These are phyloP conservation scores for Chrysolina haemoptera DNA, from an alignment of 2,888 invertebrate species.

Conservation along the genomic window DNA sequence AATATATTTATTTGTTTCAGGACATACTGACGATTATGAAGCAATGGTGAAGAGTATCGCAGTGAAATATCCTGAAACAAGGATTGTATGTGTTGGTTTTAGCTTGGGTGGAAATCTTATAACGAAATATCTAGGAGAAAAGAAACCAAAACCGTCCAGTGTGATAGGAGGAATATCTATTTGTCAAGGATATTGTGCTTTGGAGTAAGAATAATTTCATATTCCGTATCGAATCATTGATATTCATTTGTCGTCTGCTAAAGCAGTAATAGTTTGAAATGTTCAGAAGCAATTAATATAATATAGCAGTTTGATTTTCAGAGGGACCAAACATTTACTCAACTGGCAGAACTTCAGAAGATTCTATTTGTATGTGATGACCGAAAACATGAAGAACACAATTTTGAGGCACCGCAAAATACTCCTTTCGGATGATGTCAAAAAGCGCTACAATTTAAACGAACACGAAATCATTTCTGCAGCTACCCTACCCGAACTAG, in stretches of 20 bases:
- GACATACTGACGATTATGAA: conserved; percentile 90
- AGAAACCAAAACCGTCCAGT: conserved; percentile 72
- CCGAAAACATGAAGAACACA: conserved; percentile 90
- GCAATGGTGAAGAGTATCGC: conserved; percentile 85
- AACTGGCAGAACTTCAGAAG: conserved; percentile 93
- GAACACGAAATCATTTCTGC: conserved; percentile 89
- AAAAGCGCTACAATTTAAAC: conserved; percentile 78
- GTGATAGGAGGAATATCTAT: conserved; percentile 93
- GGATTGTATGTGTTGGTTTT: conserved; percentile 90
- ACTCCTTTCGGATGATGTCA: conserved; percentile 82
- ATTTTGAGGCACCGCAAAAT: conserved; percentile 87
- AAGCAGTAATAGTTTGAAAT: too few relatives aligned
- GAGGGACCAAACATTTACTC: conserved; percentile 85
- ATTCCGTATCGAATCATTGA: neutral
- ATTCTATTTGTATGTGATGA: conserved; percentile 93
- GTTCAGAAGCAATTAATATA: neutral
- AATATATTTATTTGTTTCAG: conserved; percentile 70
- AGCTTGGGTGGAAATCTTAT: conserved; percentile 95
- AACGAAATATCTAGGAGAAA: conserved; percentile 93
- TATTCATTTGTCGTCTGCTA: too few relatives aligned
- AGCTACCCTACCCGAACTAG: conserved; percentile 89
- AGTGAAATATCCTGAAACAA: conserved; percentile 82
- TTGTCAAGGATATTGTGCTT: conserved; percentile 95
- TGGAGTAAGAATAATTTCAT: conserved; percentile 84
- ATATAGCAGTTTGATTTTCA: conserved; percentile 67